Percentiles rank a stretch among this genome's conserved stretches.
Evolutionary conservation across 2,113 vertebrate species (phyloP).

Genomic region (Bos javanicus): DNA sequence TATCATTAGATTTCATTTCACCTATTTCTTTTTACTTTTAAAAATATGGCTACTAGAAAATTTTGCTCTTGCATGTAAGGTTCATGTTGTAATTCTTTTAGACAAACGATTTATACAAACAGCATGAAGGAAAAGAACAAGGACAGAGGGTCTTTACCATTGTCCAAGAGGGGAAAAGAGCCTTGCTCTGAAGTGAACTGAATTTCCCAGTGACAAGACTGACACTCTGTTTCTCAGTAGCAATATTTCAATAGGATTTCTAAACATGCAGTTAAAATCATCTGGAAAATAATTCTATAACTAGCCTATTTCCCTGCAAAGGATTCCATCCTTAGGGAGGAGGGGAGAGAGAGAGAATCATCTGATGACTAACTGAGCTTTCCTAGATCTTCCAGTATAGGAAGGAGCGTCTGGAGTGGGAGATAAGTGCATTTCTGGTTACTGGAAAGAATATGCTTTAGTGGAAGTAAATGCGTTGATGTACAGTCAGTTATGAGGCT

Average conservation of each 20-base stretch:
- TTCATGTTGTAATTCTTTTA: not conserved
- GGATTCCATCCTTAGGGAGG: not conserved
- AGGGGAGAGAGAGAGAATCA: not conserved
- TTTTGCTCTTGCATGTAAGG: not conserved
- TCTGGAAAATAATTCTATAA: not conserved
- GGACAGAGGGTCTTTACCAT: not conserved
- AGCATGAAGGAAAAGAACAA: not conserved
- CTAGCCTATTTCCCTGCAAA: not conserved
- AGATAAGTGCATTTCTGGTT: not conserved
- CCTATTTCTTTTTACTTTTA: not conserved
- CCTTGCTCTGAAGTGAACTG: not conserved
- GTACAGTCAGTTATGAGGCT: not conserved
- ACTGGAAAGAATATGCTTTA: not conserved
- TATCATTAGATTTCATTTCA: not conserved
- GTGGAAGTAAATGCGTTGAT: slow-evolving; percentile 10
- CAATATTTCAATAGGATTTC: not conserved
- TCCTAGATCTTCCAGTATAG: not conserved
- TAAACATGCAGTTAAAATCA: not conserved
- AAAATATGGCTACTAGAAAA: not conserved
- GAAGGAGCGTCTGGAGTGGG: not conserved
- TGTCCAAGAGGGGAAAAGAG: not conserved
- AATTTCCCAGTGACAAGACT: not conserved
- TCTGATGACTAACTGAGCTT: not conserved
- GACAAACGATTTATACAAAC: not conserved
- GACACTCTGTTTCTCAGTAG: not conserved